phyloP scores from a whole-genome alignment of 2,888 invertebrate genomes.

The Alcis repandata region DNA sequence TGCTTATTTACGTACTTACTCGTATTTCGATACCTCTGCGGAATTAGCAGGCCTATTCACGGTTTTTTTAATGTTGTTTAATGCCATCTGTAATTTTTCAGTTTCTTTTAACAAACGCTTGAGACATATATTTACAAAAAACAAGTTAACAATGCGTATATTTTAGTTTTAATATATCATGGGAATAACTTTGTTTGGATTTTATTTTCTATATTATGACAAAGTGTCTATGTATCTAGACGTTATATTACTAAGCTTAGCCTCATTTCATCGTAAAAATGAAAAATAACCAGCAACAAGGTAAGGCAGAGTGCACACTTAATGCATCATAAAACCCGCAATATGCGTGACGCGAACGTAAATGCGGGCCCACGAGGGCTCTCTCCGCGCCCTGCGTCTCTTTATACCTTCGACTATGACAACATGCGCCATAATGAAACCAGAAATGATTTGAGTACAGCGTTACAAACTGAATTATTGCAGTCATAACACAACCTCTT shows the following conservation, averaged over 20 bases:
- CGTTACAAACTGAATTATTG: no score
- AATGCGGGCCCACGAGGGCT: constrained; percentile 41
- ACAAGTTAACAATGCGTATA: no score
- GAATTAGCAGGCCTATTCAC: neutral
- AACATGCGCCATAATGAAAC: constrained; percentile 11
- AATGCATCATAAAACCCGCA: constrained; percentile 42
- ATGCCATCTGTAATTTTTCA: no score
- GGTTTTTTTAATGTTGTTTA: neutral
- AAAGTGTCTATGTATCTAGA: constrained; percentile 3
- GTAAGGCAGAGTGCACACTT: constrained; percentile 41
- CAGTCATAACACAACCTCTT: no score
- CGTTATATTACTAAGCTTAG: constrained; percentile 9
- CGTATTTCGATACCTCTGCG: neutral
- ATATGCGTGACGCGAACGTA: constrained; percentile 43
- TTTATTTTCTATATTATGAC: neutral
- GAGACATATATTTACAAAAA: no score
- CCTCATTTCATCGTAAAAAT: constrained; percentile 28
- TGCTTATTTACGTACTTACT: neutral
- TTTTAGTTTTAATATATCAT: no score
- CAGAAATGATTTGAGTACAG: neutral
- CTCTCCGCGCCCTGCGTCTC: constrained; percentile 25
- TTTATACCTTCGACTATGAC: constrained; percentile 19
- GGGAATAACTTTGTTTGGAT: neutral
- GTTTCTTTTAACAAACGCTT: no score
- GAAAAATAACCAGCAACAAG: constrained; percentile 36